Conservation (phyloP, 2,797 vertebrate species). For the Monodelphis domestica region DNA sequence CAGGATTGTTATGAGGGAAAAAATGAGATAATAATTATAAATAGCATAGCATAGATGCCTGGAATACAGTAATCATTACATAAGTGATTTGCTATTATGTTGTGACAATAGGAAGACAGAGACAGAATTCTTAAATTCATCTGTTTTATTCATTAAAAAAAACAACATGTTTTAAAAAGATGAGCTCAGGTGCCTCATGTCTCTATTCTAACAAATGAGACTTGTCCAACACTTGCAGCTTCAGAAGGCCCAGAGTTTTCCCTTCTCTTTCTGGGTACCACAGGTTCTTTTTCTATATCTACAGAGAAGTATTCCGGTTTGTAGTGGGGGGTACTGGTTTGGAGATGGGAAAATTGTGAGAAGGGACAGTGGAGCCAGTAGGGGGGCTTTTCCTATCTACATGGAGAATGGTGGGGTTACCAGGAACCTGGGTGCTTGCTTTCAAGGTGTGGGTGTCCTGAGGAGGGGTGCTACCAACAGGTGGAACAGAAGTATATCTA, state of each 20-base stretch:
- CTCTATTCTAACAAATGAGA: neutral
- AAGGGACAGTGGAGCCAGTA: neutral
- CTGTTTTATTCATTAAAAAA: neutral
- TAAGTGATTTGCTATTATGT: neutral
- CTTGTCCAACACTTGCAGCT: neutral
- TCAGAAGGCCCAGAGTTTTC: neutral
- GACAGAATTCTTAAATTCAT: neutral
- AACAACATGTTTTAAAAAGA: neutral
- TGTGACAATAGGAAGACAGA: neutral
- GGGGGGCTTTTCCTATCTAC: neutral
- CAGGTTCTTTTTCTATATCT: neutral
- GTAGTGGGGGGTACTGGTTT: neutral
- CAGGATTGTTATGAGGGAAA: neutral
- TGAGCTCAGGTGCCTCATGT: neutral
- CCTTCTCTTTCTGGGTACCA: neutral
- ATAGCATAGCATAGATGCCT: neutral
- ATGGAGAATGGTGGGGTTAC: neutral
- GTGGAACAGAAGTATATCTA: neutral
- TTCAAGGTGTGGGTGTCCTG: neutral
- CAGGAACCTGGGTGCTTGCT: neutral
- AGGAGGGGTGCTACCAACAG: neutral
- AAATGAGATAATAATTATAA: neutral
- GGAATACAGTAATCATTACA: no score
- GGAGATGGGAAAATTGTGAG: neutral
- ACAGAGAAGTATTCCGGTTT: neutral